phyloP scores from a whole-genome alignment of 2,113 vertebrate species.

The Mesocricetus auratus region DNA sequence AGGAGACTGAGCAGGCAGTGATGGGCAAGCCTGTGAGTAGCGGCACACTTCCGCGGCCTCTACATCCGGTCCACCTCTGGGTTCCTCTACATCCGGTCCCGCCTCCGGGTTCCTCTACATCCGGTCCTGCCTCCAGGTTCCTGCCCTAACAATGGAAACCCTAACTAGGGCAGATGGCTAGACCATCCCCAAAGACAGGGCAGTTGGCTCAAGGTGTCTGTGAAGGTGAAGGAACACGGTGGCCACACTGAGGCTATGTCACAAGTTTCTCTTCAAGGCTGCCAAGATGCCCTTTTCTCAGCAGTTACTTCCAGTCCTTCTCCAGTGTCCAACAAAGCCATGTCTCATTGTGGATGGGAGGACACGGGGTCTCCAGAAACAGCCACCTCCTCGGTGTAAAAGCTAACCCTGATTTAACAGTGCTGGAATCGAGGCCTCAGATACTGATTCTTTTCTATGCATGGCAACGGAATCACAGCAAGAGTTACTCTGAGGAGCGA shows the following conservation, averaged over 20 bases:
- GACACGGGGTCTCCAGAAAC: not conserved
- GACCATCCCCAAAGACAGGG: not conserved
- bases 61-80: not conserved
- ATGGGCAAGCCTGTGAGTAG: not conserved
- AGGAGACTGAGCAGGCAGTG: not conserved
- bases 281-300: not conserved
- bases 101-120: not conserved
- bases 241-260: too few relatives aligned
- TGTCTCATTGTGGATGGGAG: too few relatives aligned
- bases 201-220: not conserved
- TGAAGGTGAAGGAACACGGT: not conserved
- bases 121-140: not conserved
- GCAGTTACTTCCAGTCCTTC: not conserved
- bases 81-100: not conserved
- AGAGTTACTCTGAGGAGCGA: not conserved
- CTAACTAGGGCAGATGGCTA: not conserved
- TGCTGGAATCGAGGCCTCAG: not conserved
- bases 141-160: too few relatives aligned
- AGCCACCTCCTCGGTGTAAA: not conserved
- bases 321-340: not conserved
- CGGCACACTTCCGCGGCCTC: not conserved
- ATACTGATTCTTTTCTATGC: not conserved
- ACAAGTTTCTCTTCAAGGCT: not conserved
- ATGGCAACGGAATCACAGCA: not conserved
- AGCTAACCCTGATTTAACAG: too few relatives aligned